A percentile compares a stretch with the other conserved stretches of the same genome.
phyloP scores from a whole-genome alignment of 1,140 invertebrate genomes.

The Chymomyza costata region DNA sequence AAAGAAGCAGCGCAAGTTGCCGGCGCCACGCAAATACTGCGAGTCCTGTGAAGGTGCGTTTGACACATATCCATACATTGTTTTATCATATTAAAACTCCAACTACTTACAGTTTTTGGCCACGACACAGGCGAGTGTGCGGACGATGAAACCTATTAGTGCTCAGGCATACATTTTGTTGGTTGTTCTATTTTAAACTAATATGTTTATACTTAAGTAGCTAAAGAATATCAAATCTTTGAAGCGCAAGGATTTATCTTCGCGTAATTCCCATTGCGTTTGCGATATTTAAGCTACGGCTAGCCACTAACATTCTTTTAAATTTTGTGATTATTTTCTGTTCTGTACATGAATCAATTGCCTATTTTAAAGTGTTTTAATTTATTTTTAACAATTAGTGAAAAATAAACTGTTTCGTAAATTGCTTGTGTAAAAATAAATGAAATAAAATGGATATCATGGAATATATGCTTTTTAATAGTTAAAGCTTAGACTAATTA shows the following conservation, averaged over 20 bases:
- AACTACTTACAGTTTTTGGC: slow-evolving; percentile 82
- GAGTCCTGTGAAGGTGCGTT: slow-evolving; percentile 92
- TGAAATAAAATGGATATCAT: slow-evolving; percentile 2
- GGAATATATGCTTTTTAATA: not conserved
- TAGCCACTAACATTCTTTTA: slow-evolving; percentile 20
- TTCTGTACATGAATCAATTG: slow-evolving; percentile 27
- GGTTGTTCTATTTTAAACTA: slow-evolving; percentile 11
- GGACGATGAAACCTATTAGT: slow-evolving; percentile 88
- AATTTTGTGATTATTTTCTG: slow-evolving; percentile 35
- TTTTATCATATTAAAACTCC: slow-evolving; percentile 1
- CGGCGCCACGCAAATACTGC: slow-evolving; percentile 87
- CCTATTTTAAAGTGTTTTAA: slow-evolving; percentile 49
- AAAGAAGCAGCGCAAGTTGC: slow-evolving; percentile 76
- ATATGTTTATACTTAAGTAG: slow-evolving; percentile 3
- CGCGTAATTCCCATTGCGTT: not conserved
- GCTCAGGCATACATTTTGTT: slow-evolving; percentile 25
- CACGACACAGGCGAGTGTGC: slow-evolving; percentile 87
- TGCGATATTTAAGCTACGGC: not conserved
- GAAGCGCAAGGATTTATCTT: slow-evolving; percentile 37
- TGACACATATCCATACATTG: not conserved
- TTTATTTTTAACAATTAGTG: slow-evolving; percentile 58
- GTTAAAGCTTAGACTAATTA: not conserved
- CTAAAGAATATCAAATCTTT: slow-evolving; percentile 17
- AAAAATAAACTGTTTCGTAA: slow-evolving; percentile 52
- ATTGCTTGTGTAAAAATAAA: slow-evolving; percentile 51